Evolutionary conservation across 1,140 invertebrate genomes (phyloP).

Genomic region (Oedothorax gibbosus): DNA sequence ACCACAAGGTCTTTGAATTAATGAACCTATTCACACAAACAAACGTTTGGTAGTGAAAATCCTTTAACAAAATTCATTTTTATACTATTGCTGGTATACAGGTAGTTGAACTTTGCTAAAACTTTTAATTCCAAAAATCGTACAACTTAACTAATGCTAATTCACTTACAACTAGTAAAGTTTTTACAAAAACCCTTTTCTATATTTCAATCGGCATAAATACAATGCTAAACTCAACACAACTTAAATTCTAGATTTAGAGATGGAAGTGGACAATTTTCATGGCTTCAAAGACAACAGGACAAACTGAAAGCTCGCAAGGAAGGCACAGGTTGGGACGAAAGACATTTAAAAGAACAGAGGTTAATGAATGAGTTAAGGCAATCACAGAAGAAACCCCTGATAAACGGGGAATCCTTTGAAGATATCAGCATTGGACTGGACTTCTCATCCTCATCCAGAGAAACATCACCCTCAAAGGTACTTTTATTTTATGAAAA

Average conservation of each 20-base stretch:
- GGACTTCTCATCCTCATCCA: slow-evolving; percentile 57
- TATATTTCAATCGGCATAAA: too few relatives aligned
- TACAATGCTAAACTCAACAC: too few relatives aligned
- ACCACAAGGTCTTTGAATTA: too few relatives aligned
- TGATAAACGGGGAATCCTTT: slow-evolving; percentile 29
- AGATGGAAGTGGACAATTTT: slow-evolving; percentile 38
- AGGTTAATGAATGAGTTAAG: slow-evolving; percentile 68
- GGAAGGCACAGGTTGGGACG: slow-evolving; percentile 63
- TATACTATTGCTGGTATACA: too few relatives aligned
- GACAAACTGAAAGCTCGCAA: slow-evolving; percentile 67
- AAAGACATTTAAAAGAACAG: slow-evolving; percentile 67
- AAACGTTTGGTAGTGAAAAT: too few relatives aligned
- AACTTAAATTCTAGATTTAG: neutral
- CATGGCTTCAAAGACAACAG: slow-evolving; percentile 70
- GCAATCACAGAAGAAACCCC: slow-evolving; percentile 56
- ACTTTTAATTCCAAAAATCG: too few relatives aligned
- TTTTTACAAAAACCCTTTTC: too few relatives aligned
- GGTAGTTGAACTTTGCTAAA: too few relatives aligned
- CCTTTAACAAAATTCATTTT: too few relatives aligned
- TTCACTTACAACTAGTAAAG: too few relatives aligned
- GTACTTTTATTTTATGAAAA: neutral
- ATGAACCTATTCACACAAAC: too few relatives aligned
- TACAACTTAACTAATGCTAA: too few relatives aligned
- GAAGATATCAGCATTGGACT: slow-evolving; percentile 46
- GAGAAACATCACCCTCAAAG: slow-evolving; percentile 59